These are phyloP conservation scores for Drosophila biarmipes DNA, from an alignment of 1,140 invertebrate genomes.

Conservation along the genomic window DNA sequence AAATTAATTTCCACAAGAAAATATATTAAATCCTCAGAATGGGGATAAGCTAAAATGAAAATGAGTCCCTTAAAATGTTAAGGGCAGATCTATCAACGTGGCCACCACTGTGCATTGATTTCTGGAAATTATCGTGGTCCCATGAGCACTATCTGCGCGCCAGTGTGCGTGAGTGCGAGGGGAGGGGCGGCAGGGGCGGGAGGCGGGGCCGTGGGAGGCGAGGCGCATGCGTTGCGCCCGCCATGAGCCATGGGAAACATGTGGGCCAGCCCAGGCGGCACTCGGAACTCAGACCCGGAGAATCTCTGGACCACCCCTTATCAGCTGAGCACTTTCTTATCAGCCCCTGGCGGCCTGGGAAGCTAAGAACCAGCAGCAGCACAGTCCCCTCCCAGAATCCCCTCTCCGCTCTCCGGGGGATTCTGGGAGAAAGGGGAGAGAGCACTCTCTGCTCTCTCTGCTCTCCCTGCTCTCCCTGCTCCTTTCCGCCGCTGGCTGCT, in stretches of 20 bases:
- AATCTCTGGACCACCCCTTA: conserved; percentile 7
- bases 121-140: conserved; percentile 71
- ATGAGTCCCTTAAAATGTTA: no score
- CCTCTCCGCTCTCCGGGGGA: conserved; percentile 1
- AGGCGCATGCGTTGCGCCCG: no score
- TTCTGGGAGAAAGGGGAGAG: neutral
- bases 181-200: no score
- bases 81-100: neutral
- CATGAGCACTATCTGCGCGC: conserved; percentile 59
- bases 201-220: conserved; percentile 12
- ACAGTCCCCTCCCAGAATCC: conserved; percentile 14
- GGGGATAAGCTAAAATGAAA: no score
- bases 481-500: conserved; percentile 8
- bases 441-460: no score
- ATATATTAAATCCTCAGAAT: no score
- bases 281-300: conserved; percentile 4
- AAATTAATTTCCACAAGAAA: no score
- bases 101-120: conserved; percentile 58
- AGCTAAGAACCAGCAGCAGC: conserved; percentile 4
- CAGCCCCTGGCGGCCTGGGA: conserved; percentile 32
- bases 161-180: conserved; percentile 17
- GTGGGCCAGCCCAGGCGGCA: conserved; percentile 32
- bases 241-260: conserved; percentile 30
- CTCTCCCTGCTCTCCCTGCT: no score
- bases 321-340: conserved; percentile 36